Evolutionary conservation across 92 coral and sea anemone genomes (phyloP), one percentile per base, ranked within the genome.

Genomic region (Zoanthus solanderi): DNA sequence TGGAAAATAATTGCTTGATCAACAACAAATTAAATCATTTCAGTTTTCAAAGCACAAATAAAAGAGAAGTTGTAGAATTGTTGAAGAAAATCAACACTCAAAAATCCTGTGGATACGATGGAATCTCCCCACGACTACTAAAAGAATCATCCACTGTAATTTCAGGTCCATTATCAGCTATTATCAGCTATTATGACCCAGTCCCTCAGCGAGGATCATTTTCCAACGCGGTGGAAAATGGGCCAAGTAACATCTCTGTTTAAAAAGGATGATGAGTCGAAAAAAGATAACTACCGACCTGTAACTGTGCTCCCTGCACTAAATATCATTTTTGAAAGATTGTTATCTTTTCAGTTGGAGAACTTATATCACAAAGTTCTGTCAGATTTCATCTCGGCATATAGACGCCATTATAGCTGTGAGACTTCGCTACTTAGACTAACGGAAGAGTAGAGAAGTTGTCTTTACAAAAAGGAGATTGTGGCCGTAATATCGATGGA

Each of bases 381-480:
- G 53, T 79, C 84, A 6, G 44, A 79, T 54, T 54, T 48, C 28
- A 48, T 79, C 28, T 48, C 68, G 6, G 72, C 84, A 79, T 79
- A 79, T 54, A 10, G 84, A 57, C 9, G 50, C 30, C 29, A 79
- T 15, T 30, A 79, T 57, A 79, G 84, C 47, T 79, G 72, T 30
- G 66, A 79, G 68, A 54, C 84, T 3, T 50, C 56, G 56, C 28
- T 88, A 45, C 61, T 80, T 44, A 37, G 88, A 14, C 88, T 73
- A 23, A 32, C 83, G 68, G 91, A 88, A 71, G 88, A 83, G 52
- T 82, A 78, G 78, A 23, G 88, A 23, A 23, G 23, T 23, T 23
- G 23, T 58, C 86, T 31, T 8, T 76, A 81, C 63, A 81, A 61
- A 3, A 52, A 52, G 30, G 86, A 81, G 58, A 11, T 81, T 60